Evolutionary conservation across 2,113 vertebrate genomes (phyloP), one percentile per base, ranked within the genome.

Genomic region (Rhizomys pruinosus): DNA sequence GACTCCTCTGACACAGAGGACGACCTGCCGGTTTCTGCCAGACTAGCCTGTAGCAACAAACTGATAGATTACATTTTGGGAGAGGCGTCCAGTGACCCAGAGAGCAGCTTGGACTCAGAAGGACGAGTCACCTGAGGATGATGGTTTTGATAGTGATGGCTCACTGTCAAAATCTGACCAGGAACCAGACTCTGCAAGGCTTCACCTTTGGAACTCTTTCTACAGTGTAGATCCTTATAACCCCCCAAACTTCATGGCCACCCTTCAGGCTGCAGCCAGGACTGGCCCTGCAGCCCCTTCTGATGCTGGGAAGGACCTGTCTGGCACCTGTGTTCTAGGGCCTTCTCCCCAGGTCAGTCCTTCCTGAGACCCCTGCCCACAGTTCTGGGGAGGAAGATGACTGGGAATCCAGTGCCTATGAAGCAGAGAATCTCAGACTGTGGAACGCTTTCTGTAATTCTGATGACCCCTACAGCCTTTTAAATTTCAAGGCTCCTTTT

Each of bases 21-120:
- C 0, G 91, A 37, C 63, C 66, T 80, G 1, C 37, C 64, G 0
- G 0, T 78, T 13, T 94, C 97, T 0, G 0, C 93, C 47, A 84
- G 97, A 4, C 98, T 98, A 0, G 96, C 77, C 0, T 99, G 99
- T 78, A 98, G 98, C 4, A 99, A 99, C 97, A 99, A 98, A 79
- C 42, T 98, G 23, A 99, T 99, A n/a, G 98, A 99, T 84, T 99
- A 98, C 95, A 99, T 99, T 95, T 98, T 99, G 97, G 99, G 99
- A 27, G 98, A 98, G 63, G 97, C 97, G 11, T 98, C 98, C 91
- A 99, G 99, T 0, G 99, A 97, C 82, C 97, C 97, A 55, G 99
- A 98, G 39, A 93, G 95, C 0, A 94, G 92, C 1, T 98, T 94
- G 22, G 98, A 98, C 0, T 90, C 86, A 0, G 97, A 97, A 80